A percentile compares a stretch with the other conserved stretches of the same genome.
phyloP scores from a whole-genome alignment of 2,113 vertebrate species.

The Phocoena phocoena region DNA sequence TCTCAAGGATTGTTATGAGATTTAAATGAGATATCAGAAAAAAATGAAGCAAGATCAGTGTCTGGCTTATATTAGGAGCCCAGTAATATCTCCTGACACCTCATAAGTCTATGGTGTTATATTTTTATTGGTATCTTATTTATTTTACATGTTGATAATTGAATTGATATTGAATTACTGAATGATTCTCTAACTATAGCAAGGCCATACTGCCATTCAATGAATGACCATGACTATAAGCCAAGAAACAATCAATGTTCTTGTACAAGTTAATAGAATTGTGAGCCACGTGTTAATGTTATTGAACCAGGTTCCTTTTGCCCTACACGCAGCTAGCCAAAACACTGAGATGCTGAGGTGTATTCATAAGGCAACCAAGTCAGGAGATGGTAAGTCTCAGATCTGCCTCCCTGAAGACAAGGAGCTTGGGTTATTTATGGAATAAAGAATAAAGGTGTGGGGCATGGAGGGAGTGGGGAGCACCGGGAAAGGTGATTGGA shows the following conservation, averaged over 20 bases:
- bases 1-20: neutral
- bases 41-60: neutral
- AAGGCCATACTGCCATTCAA: neutral
- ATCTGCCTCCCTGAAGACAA: neutral
- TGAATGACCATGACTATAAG: neutral
- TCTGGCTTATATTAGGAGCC: neutral
- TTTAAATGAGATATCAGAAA: constrained; percentile 3
- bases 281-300: neutral
- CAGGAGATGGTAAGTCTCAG: neutral
- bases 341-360: neutral
- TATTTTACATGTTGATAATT: constrained; percentile 19
- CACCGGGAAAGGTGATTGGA: rapidly evolving
- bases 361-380: neutral
- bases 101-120: neutral
- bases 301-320: neutral
- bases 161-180: constrained; percentile 24
- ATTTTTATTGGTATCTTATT: constrained; percentile 38
- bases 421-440: neutral
- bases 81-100: neutral
- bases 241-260: neutral
- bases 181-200: neutral
- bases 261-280: neutral
- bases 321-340: too few relatives aligned
- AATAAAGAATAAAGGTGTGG: neutral
- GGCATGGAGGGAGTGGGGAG: neutral